These are phyloP conservation scores for Philopedon plagiatum DNA, from an alignment of 2,888 invertebrate genomes.

Conservation along the genomic window DNA sequence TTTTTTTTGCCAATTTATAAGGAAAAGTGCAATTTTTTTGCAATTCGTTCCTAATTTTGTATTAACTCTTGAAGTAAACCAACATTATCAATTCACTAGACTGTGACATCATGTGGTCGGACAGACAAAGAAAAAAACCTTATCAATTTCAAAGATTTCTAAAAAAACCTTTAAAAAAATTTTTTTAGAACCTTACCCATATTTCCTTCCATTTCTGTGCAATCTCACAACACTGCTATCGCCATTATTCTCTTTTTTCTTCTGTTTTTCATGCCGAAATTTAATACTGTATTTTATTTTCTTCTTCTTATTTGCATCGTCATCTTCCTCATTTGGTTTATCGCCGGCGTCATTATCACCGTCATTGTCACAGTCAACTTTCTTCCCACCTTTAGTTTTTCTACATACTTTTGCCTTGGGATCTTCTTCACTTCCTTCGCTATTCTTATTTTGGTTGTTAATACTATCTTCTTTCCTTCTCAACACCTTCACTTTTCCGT, in stretches of 20 bases:
- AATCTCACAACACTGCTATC: constrained; percentile 56
- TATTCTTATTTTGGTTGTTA: constrained; percentile 1
- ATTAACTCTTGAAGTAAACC: no score
- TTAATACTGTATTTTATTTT: constrained; percentile 60
- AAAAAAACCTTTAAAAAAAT: not conserved
- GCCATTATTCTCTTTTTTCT: constrained; percentile 53
- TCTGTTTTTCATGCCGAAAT: constrained; percentile 62
- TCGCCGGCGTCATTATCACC: constrained; percentile 47
- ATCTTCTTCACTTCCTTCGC: constrained; percentile 39
- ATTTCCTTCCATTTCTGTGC: constrained; percentile 54
- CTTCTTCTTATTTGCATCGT: constrained; percentile 40
- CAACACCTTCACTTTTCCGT: constrained; percentile 46
- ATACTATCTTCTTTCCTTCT: constrained; percentile 40
- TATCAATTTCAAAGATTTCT: no score
- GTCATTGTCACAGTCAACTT: constrained; percentile 38
- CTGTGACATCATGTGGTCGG: no score
- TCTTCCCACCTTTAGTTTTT: constrained; percentile 39
- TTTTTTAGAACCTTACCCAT: constrained; percentile 44
- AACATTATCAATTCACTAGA: no score
- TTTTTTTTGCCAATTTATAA: no score
- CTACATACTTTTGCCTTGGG: constrained; percentile 35
- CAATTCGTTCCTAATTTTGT: no score
- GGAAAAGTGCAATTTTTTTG: no score
- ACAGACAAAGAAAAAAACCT: no score
- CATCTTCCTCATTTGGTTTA: constrained; percentile 44